Percentiles rank a stretch among this genome's conserved stretches.
Evolutionary conservation across 2,797 vertebrate species (phyloP).

Genomic region (Myotis daubentonii): DNA sequence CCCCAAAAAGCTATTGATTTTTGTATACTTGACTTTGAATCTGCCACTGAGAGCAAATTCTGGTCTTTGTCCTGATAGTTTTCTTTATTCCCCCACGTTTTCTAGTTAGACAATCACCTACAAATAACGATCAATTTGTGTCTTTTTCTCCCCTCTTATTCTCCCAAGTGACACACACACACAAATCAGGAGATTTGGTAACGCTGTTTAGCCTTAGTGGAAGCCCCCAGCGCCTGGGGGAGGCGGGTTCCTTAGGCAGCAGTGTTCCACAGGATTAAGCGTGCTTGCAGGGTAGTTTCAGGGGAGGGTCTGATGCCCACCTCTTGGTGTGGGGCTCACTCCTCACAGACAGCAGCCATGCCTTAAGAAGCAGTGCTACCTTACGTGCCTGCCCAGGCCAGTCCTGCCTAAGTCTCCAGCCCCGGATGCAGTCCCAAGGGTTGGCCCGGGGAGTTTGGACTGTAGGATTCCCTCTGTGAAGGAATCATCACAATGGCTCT

Average conservation of each 20-base stretch:
- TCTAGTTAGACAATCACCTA: conserved; percentile 76
- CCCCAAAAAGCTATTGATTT: not conserved
- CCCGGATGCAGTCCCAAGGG: not conserved
- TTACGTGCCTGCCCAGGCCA: conserved; percentile 71
- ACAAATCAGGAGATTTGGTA: conserved; percentile 37
- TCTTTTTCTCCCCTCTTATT: not conserved
- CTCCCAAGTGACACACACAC: conserved; percentile 42
- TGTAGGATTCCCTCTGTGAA: conserved; percentile 15
- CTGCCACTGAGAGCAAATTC: conserved; percentile 45
- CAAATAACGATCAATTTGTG: conserved; percentile 11
- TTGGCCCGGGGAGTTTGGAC: not conserved
- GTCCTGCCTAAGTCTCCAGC: conserved; percentile 59
- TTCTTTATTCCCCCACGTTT: conserved; percentile 8
- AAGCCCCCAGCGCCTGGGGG: not conserved
- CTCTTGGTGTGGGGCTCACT: not conserved
- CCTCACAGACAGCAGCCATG: conserved; percentile 64
- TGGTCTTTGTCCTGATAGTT: conserved; percentile 15
- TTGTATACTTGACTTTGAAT: conserved; percentile 5
- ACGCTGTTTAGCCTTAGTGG: conserved; percentile 45
- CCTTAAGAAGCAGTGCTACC: conserved; percentile 76
- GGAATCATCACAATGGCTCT: not conserved
- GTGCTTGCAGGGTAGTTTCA: conserved; percentile 53
- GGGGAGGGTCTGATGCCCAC: not conserved
- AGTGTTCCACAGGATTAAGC: not conserved
- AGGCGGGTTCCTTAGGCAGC: conserved; percentile 3